These are phyloP conservation scores for Sapayoa aenigma DNA, from an alignment of 2,113 vertebrate genomes.

Conservation along the genomic window DNA sequence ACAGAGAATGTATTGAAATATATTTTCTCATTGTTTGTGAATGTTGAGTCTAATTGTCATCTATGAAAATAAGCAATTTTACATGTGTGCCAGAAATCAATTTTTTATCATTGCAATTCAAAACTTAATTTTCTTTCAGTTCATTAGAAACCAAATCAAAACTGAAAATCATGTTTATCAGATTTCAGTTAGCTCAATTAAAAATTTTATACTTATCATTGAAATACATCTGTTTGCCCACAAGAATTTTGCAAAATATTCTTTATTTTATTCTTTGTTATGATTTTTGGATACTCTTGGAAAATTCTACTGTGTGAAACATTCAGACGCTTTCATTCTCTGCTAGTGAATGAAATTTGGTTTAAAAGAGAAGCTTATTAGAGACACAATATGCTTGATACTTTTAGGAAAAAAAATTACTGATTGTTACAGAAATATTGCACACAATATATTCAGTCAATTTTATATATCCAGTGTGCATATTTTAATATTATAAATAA, in stretches of 20 bases:
- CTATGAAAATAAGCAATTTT: constrained; percentile 75
- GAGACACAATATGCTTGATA: not conserved
- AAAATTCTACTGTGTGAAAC: not conserved
- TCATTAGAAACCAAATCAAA: constrained; percentile 62
- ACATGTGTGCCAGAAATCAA: constrained; percentile 63
- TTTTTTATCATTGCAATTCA: constrained; percentile 62
- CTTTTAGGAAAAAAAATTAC: not conserved
- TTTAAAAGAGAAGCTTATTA: not conserved
- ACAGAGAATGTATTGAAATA: constrained; percentile 64
- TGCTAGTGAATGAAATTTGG: not conserved
- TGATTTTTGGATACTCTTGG: not conserved
- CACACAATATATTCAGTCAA: not conserved
- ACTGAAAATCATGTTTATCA: constrained; percentile 56
- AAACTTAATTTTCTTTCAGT: constrained; percentile 65
- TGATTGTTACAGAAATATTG: not conserved
- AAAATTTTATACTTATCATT: constrained; percentile 17
- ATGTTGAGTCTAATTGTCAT: constrained; percentile 66
- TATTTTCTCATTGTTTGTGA: constrained; percentile 67
- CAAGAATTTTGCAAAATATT: not conserved
- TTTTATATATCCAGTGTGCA: not conserved
- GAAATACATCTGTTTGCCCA: not conserved
- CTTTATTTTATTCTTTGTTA: not conserved
- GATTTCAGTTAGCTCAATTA: constrained; percentile 36
- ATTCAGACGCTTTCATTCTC: not conserved
- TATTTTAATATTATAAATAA: not conserved